Evolutionary conservation across 1,140 invertebrate genomes (phyloP), one percentile per base, ranked within the genome.

Genomic region (Stegodyphus dumicola): DNA sequence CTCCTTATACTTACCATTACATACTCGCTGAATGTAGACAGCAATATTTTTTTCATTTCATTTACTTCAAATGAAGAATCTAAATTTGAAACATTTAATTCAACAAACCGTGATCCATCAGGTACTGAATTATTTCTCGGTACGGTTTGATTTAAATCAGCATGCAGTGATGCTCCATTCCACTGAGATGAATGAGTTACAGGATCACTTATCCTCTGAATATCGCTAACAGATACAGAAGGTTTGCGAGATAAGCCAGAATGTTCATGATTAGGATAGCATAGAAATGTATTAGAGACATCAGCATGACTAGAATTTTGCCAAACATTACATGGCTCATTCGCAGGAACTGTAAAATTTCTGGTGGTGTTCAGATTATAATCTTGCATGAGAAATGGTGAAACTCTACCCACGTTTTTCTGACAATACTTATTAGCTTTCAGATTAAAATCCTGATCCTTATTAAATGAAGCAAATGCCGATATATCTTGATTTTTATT

Each of bases 21-120:
- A 89, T 94, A 93, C 88, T 95, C 93, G 88, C 93, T 92, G 87
- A 95, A 95, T 56, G 94, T 92, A 56, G 92, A 91, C 52, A 91
- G 91, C 6, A 96, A 90, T 71, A 94, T 93, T 70, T 92, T 92
- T 88, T 93, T 93, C 92, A 95, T 93, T 88, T 95, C 94, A 75
- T 93, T 92, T 6, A 92, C 90, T 89, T 94, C 94, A 87, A 95
- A 94, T 86, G 93, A 94, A 87, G 94, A 94, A 91, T 96, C 95
- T 73, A 96, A 91, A 90, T 95, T 95, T 51, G 94, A 93, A 33
- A 95, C 93, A 87, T 94, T 91, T 6, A 96, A 90, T 89, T 95
- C 94, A 17, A 95, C 93, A 33, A 33, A 33, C 1, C 92, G 92
- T 70, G 33, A 71, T 10, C 48, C 49, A 7, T 51, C 49, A 48